A percentile compares a stretch with the other conserved stretches of the same genome.
Evolutionary conservation across 1,140 invertebrate species (phyloP).

Genomic region (Halictus rubicundus): DNA sequence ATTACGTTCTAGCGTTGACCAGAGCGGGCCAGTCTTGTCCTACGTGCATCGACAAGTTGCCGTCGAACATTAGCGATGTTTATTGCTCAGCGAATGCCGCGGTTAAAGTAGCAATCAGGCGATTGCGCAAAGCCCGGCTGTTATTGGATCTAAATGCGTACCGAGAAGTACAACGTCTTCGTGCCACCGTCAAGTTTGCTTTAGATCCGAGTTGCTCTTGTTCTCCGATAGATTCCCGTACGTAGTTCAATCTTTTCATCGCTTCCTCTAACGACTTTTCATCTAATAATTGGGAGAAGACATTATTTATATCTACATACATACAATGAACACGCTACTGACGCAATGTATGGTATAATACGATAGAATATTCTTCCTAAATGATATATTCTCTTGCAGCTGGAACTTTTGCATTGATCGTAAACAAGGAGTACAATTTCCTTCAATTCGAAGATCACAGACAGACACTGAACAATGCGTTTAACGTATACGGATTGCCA

Average conservation of each 20-base stretch:
- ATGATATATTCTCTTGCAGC: conserved; percentile 59
- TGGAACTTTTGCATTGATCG: conserved; percentile 69
- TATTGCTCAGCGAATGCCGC: conserved; percentile 71
- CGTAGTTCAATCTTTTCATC: conserved; percentile 30
- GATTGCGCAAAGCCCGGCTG: conserved; percentile 68
- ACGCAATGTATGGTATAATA: not conserved
- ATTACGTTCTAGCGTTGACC: conserved; percentile 38
- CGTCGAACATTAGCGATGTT: conserved; percentile 67
- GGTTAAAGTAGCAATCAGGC: conserved; percentile 73
- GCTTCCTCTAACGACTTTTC: too few relatives aligned
- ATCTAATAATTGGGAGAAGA: too few relatives aligned
- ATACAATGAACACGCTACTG: not conserved
- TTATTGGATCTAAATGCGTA: conserved; percentile 65
- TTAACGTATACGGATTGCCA: conserved; percentile 66
- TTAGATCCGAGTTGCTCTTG: conserved; percentile 71
- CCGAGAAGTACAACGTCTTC: conserved; percentile 58
- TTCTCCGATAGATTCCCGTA: conserved; percentile 71
- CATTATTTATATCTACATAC: too few relatives aligned
- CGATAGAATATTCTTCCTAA: conserved; percentile 32
- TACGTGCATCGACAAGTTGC: conserved; percentile 69
- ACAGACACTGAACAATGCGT: conserved; percentile 61
- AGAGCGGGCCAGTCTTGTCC: conserved; percentile 64
- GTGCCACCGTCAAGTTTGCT: conserved; percentile 63
- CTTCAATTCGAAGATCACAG: conserved; percentile 48
- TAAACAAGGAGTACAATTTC: conserved; percentile 64